Conservation (phyloP, 2,888 invertebrate species). For the Stenolophus ochropezus region DNA sequence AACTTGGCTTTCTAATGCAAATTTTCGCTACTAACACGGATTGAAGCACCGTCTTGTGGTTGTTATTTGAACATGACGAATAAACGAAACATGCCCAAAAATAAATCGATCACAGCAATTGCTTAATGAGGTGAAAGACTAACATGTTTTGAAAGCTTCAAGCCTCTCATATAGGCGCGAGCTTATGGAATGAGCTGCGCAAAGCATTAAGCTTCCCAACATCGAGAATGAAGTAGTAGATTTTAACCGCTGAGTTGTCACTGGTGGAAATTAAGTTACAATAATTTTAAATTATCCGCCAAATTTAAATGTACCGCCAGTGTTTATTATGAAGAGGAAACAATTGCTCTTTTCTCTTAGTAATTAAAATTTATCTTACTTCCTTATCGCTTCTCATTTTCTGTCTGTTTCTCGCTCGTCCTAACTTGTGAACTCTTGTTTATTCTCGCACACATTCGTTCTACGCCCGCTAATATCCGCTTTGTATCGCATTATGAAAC, state of each 20-base stretch:
- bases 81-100: constrained; percentile 8
- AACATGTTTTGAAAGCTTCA: background rate
- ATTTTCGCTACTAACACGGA: background rate
- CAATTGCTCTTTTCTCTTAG: constrained; percentile 47
- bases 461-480: constrained; percentile 37
- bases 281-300: constrained; percentile 49
- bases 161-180: constrained; percentile 7
- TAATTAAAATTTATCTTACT: constrained; percentile 57
- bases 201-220: constrained; percentile 5
- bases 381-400: constrained; percentile 54
- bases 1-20: background rate
- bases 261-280: constrained; percentile 45
- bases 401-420: constrained; percentile 50
- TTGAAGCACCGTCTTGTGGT: constrained; percentile 11
- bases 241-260: constrained; percentile 4
- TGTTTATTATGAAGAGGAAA: constrained; percentile 41
- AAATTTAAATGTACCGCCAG: too few species aligned
- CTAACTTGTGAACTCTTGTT: constrained; percentile 48
- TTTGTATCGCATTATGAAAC: constrained; percentile 37
- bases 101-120: constrained; percentile 21
- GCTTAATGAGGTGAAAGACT: background rate
- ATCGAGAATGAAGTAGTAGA: constrained; percentile 27
- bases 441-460: constrained; percentile 47
- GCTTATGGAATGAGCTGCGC: constrained; percentile 16
- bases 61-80: constrained; percentile 2